These are phyloP conservation scores for Ammodytes marinus DNA, from an alignment of 2,113 vertebrate genomes.

Conservation along the genomic window DNA sequence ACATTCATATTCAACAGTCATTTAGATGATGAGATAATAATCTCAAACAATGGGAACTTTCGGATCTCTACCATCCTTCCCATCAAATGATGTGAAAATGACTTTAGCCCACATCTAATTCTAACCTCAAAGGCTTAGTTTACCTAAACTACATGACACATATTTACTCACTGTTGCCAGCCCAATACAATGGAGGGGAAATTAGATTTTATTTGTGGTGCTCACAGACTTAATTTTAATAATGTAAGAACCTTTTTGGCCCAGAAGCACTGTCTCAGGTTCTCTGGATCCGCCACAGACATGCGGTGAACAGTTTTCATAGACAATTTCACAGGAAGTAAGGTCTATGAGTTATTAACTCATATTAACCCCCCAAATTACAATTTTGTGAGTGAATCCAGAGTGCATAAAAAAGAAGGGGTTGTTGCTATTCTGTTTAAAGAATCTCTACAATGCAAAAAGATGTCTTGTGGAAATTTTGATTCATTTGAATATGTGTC, in stretches of 20 bases:
- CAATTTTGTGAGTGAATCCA: too few species aligned
- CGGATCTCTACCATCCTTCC: neutral
- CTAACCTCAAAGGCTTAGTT: neutral
- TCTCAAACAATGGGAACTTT: neutral
- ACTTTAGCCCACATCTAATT: neutral
- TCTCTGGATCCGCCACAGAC: neutral
- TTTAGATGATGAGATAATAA: neutral
- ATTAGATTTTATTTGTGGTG: too few species aligned
- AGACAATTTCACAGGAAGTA: neutral
- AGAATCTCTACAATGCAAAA: too few species aligned
- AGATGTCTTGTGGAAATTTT: too few species aligned
- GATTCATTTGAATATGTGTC: too few species aligned
- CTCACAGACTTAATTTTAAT: too few species aligned
- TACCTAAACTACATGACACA: neutral
- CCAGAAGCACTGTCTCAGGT: neutral
- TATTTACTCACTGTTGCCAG: neutral
- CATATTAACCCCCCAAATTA: too few species aligned
- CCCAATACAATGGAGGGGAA: neutral
- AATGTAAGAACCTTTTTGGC: too few species aligned
- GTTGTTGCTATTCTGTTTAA: too few species aligned
- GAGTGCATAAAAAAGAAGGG: too few species aligned
- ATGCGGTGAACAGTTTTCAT: neutral
- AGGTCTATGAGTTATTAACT: too few species aligned
- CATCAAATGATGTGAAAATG: neutral
- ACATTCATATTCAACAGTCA: neutral